Conservation (phyloP, 2,797 vertebrate genomes). For the Lophura swinhoii region DNA sequence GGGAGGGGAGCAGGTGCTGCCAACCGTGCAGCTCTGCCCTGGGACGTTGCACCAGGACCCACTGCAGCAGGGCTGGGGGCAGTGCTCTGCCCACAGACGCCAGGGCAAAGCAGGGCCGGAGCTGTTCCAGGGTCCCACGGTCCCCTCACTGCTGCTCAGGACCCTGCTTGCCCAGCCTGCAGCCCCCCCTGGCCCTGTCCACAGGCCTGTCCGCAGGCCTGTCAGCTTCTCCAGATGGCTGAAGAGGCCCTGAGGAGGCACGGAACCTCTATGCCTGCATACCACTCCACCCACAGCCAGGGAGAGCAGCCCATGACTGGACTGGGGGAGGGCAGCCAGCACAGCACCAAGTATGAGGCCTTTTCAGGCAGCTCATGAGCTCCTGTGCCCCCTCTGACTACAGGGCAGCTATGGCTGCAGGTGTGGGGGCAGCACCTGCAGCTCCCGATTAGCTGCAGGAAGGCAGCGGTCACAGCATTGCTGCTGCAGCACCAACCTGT, state of each 20-base stretch:
- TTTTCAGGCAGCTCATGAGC: background rate
- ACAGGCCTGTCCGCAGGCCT: background rate
- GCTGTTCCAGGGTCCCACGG: background rate
- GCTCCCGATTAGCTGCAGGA: too few species aligned
- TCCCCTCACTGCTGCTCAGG: background rate
- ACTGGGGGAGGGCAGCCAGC: background rate
- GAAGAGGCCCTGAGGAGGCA: background rate
- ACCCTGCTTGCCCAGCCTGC: background rate
- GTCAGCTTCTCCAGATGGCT: background rate
- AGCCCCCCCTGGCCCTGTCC: background rate
- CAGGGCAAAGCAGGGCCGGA: background rate
- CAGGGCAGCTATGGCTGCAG: too few species aligned
- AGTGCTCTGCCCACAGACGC: background rate
- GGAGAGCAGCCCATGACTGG: rapidly evolving
- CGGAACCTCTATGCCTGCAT: rapidly evolving
- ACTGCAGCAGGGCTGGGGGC: background rate
- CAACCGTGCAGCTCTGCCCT: background rate
- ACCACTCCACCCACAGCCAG: background rate
- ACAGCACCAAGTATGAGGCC: background rate
- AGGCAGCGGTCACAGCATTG: background rate
- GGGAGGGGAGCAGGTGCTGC: background rate
- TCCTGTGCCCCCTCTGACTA: background rate
- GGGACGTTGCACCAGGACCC: rapidly evolving
- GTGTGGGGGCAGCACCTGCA: too few species aligned
- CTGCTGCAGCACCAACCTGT: background rate